Evolutionary conservation across 2,797 vertebrate genomes (phyloP).

Genomic region (Liasis olivaceus): DNA sequence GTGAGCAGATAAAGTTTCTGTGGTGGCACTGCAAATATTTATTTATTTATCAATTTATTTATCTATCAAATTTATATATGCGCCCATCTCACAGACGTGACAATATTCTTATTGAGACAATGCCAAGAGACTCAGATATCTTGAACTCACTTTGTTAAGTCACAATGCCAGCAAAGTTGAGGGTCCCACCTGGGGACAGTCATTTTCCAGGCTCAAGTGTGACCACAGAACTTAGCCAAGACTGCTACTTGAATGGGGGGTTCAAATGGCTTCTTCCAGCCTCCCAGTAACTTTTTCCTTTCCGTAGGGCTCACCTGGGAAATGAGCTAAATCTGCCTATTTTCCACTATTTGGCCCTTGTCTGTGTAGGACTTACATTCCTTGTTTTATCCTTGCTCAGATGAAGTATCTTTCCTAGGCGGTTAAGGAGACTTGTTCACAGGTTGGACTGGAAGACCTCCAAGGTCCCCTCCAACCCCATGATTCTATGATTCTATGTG

Average conservation of each 20-base stretch:
- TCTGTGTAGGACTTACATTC: not conserved
- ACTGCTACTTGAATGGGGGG: not conserved
- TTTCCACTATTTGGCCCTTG: no score
- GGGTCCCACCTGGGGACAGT: not conserved
- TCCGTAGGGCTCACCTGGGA: not conserved
- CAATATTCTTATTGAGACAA: not conserved
- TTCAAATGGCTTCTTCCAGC: not conserved
- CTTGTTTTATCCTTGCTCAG: not conserved
- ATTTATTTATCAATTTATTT: not conserved
- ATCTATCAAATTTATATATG: not conserved
- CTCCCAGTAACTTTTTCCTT: not conserved
- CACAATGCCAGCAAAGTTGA: not conserved
- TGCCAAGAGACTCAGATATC: not conserved
- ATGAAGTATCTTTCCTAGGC: not conserved
- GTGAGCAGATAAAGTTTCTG: not conserved
- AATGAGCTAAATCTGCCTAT: no score
- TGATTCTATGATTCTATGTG: no score
- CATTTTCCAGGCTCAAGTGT: not conserved
- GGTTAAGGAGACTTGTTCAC: no score
- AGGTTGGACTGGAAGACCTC: no score
- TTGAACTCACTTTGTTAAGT: not conserved
- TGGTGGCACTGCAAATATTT: not conserved
- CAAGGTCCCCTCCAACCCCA: no score
- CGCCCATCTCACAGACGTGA: not conserved
- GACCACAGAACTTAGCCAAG: not conserved